Base-by-base conservation (phyloP, 2,113 vertebrate species). In the Microcebus jonahi region DNA sequence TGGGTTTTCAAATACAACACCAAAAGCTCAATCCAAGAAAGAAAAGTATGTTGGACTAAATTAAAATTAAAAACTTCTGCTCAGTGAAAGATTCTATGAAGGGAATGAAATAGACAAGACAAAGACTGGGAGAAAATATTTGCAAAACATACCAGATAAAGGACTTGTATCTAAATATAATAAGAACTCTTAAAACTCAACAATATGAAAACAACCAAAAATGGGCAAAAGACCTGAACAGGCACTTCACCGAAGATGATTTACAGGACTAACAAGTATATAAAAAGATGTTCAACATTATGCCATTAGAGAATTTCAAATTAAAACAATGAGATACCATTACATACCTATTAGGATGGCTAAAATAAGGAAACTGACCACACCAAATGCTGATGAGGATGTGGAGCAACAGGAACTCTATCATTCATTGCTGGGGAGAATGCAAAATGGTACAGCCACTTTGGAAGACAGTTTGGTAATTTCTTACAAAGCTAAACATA, bases 31-130 rank as follows among this genome's bases (percentile, higher is more conserved):
- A 68, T 86, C 61, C 27, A 39, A 67, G 59, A 65, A 45, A 45
- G 2, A 85, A 70, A 39, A 6, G 23, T 81, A 93, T 75, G 3
- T 27, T 85, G 39, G 34, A 67, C 45, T 87, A 92, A 39, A 93
- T 76, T 91, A 42, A 81, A 95, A 84, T 83, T 83, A 82, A 86
- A 93, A 81, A 59, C 8, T 13, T 63, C 20, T 79, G 27, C 67
- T 87, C 57, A 81, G 57, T 36, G 42, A 97, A 88, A 80, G 29
- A 59, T 36, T 65, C 53, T 31, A 29, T 79, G 86, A 84, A 34
- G 25, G 85, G 57, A 96, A 92, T 94, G 71, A 85, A 91, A 94
- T 85, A 88, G 20, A 68, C 39, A 90, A 61, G 29, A 31, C 77
- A 93, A 93, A 50, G 67, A 85, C 10, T 42, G 29, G 67, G 14